Percentiles rank a stretch among this genome's conserved stretches.
phyloP scores from a whole-genome alignment of 1,140 invertebrate species.

The Gonioctena quinquepunctata region DNA sequence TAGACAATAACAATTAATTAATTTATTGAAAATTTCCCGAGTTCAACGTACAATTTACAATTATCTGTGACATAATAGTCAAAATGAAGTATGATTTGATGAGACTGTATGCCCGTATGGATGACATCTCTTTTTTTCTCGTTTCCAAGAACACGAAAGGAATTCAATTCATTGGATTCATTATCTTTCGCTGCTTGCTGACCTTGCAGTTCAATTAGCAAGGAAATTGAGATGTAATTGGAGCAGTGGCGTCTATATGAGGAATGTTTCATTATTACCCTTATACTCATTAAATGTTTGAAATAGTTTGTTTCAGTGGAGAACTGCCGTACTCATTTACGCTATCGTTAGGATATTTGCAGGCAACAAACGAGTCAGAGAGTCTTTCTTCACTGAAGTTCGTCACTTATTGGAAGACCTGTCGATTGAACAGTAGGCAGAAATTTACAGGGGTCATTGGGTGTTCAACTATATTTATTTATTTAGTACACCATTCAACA shows the following conservation, averaged over 20 bases:
- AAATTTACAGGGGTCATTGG: too few species aligned
- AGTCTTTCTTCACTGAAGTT: too few species aligned
- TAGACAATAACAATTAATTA: not conserved
- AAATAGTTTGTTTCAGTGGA: too few species aligned
- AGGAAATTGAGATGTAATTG: not conserved
- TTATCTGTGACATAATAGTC: not conserved
- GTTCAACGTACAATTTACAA: not conserved
- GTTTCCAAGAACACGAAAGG: not conserved
- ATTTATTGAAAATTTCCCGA: not conserved
- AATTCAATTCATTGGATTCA: not conserved
- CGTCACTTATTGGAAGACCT: too few species aligned
- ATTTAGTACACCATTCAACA: too few species aligned
- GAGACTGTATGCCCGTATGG: not conserved
- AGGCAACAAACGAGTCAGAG: too few species aligned
- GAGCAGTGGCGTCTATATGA: not conserved
- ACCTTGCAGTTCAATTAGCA: not conserved
- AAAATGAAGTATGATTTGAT: not conserved
- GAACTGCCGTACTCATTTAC: too few species aligned
- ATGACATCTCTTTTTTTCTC: not conserved
- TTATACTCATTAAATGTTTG: too few species aligned
- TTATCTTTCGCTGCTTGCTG: not conserved
- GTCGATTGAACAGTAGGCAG: too few species aligned
- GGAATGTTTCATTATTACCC: not conserved
- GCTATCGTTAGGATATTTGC: too few species aligned
- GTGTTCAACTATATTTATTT: too few species aligned